Evolutionary conservation across 2,113 vertebrate genomes (phyloP).

Genomic region (Zosterops pallidus): DNA sequence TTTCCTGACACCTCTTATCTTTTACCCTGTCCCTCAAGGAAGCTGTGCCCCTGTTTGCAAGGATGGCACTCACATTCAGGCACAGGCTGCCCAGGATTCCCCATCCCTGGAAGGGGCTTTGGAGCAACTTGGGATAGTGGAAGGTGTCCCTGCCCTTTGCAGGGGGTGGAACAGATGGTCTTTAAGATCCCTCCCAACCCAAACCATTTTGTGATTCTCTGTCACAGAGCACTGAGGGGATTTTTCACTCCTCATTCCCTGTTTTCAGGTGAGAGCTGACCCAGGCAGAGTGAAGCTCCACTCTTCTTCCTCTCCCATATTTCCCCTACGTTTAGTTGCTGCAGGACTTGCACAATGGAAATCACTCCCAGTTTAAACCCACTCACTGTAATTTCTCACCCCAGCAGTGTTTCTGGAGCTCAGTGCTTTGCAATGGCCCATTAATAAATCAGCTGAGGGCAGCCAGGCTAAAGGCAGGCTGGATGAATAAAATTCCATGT

Average conservation of each 20-base stretch:
- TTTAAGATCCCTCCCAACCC: neutral
- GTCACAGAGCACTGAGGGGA: fast-evolving
- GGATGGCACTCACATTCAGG: neutral
- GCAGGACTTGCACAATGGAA: no score
- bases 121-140: neutral
- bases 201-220: neutral
- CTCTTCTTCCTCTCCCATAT: neutral
- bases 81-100: neutral
- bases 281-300: neutral
- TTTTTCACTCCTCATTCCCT: neutral
- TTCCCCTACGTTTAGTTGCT: neutral
- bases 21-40: neutral
- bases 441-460: neutral
- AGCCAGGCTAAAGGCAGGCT: neutral
- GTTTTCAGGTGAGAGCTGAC: neutral
- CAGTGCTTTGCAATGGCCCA: neutral
- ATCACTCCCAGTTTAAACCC: neutral
- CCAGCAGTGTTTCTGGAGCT: neutral
- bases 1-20: neutral
- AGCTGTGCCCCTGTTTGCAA: neutral
- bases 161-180: neutral
- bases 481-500: neutral
- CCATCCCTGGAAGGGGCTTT: neutral
- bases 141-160: neutral
- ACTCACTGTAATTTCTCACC: neutral